These are phyloP conservation scores for Eidolon dupreanum DNA, from an alignment of 2,797 vertebrate genomes.

Conservation along the genomic window DNA sequence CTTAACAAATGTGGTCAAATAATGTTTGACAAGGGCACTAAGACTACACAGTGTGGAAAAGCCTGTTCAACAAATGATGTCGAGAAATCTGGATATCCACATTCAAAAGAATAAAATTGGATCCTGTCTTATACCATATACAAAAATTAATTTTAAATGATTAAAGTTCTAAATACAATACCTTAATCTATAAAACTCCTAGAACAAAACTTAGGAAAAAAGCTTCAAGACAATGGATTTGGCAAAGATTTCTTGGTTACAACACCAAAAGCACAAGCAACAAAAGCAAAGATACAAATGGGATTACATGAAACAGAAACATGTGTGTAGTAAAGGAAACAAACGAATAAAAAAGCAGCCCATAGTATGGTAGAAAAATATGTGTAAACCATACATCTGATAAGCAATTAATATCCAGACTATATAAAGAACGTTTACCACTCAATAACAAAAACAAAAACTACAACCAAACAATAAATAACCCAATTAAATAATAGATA, in stretches of 20 bases:
- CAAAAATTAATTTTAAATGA: not conserved
- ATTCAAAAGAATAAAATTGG: not conserved
- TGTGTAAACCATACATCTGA: not conserved
- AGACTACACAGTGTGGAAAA: not conserved
- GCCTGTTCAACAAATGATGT: not conserved
- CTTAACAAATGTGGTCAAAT: not conserved
- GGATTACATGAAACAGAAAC: not conserved
- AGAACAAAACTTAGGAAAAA: not conserved
- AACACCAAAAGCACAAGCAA: not conserved
- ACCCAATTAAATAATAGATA: not conserved
- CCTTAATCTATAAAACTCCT: not conserved
- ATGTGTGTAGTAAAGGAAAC: not conserved
- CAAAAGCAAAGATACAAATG: not conserved
- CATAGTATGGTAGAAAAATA: not conserved
- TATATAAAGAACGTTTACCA: not conserved
- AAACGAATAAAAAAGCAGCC: not conserved
- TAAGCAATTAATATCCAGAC: not conserved
- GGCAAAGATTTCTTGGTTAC: not conserved
- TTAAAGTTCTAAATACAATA: not conserved
- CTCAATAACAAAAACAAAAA: not conserved
- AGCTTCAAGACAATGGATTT: not conserved
- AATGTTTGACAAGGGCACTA: not conserved
- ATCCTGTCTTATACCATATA: not conserved
- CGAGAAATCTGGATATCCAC: not conserved
- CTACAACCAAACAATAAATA: not conserved